These are phyloP conservation scores for Amblyopsis hoosieri DNA, from an alignment of 2,797 vertebrate species.

Conservation along the genomic window DNA sequence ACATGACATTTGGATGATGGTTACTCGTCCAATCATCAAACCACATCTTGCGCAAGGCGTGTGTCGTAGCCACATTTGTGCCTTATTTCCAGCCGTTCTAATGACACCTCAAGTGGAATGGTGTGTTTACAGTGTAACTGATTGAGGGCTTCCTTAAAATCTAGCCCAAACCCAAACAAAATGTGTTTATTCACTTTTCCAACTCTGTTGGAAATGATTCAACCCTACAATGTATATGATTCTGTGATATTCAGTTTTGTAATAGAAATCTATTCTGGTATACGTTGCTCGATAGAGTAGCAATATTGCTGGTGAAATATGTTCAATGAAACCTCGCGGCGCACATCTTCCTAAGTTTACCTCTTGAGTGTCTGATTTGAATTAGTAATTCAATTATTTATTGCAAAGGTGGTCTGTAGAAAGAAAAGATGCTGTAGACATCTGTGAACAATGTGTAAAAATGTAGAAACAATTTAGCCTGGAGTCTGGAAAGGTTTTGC, in stretches of 20 bases:
- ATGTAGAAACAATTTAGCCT: slow-evolving; percentile 40
- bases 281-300: slow-evolving; percentile 22
- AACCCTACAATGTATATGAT: slow-evolving; percentile 38
- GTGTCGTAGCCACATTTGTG: slow-evolving; percentile 53
- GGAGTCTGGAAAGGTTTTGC: slow-evolving; percentile 59
- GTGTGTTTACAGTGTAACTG: slow-evolving; percentile 73
- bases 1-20: slow-evolving; percentile 63
- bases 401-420: slow-evolving; percentile 28
- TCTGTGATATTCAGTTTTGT: slow-evolving; percentile 57
- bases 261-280: slow-evolving; percentile 35
- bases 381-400: slow-evolving; percentile 63
- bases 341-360: slow-evolving; percentile 33
- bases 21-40: slow-evolving; percentile 62
- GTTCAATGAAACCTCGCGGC: slow-evolving; percentile 32
- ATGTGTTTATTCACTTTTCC: slow-evolving; percentile 66
- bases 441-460: slow-evolving; percentile 68
- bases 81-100: slow-evolving; percentile 66
- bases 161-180: slow-evolving; percentile 72
- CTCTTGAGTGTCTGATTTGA: slow-evolving; percentile 38
- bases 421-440: slow-evolving; percentile 48
- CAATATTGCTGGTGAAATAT: slow-evolving; percentile 45
- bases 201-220: slow-evolving; percentile 62
- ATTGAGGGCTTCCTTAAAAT: slow-evolving; percentile 77
- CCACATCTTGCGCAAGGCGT: slow-evolving; percentile 67
- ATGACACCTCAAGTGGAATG: slow-evolving; percentile 70